These are phyloP conservation scores for Allobates femoralis DNA, from an alignment of 2,797 vertebrate genomes.

Conservation along the genomic window DNA sequence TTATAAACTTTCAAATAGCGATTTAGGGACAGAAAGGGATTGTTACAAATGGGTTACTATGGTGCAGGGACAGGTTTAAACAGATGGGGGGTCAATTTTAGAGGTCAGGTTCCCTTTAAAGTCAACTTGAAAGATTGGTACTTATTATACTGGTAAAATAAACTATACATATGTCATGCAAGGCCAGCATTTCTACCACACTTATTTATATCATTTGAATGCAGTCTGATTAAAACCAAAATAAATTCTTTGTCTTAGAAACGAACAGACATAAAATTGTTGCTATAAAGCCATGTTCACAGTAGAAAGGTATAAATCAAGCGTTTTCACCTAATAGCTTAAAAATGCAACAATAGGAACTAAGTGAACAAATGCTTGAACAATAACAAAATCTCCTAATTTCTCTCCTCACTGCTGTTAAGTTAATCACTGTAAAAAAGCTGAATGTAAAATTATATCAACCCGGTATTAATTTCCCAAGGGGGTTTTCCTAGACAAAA, in stretches of 20 bases:
- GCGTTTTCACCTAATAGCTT: constrained; percentile 43
- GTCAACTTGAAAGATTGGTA: neutral
- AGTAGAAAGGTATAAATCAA: constrained; percentile 52
- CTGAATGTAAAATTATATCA: constrained; percentile 61
- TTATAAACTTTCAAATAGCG: no score
- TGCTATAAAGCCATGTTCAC: constrained; percentile 53
- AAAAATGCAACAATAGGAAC: constrained; percentile 46
- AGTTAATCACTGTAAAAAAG: constrained; percentile 61
- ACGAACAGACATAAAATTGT: constrained; percentile 39
- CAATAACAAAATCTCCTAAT: constrained; percentile 50
- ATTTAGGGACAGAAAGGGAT: no score
- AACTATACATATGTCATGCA: neutral
- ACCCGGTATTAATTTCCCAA: constrained; percentile 55
- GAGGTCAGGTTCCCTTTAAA: no score
- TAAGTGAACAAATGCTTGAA: constrained; percentile 48
- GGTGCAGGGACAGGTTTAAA: no score
- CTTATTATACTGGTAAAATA: neutral
- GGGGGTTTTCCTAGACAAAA: constrained; percentile 51
- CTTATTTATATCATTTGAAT: neutral
- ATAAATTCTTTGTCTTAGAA: constrained; percentile 37
- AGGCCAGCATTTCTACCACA: neutral
- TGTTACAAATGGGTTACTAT: no score
- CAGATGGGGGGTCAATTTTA: no score
- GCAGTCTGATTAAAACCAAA: neutral
- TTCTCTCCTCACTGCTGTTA: constrained; percentile 15